Evolutionary conservation across 1,140 invertebrate species (phyloP).

Genomic region (Pteromalus puparum): DNA sequence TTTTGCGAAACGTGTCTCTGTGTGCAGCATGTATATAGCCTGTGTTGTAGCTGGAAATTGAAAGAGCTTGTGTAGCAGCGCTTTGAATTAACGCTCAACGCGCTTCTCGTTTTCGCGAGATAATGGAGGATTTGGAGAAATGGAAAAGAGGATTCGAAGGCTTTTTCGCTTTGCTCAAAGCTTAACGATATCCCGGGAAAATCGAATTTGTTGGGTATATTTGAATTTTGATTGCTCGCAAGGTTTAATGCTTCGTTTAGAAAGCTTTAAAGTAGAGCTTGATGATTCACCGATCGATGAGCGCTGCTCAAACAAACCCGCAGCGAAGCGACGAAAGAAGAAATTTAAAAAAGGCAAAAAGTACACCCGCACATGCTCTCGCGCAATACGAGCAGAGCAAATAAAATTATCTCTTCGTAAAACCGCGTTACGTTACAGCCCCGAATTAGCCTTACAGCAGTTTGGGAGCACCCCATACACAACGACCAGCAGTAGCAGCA

Average conservation of each 20-base stretch:
- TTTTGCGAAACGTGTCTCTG: neutral
- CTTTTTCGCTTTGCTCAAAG: neutral
- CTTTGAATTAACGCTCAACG: slow-evolving; percentile 30
- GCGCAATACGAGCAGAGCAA: neutral
- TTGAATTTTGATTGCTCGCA: no score
- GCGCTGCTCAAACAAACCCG: no score
- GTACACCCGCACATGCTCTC: neutral
- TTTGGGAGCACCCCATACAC: neutral
- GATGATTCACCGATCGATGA: no score
- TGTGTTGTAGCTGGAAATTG: neutral
- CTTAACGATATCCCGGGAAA: neutral
- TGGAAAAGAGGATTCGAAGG: neutral
- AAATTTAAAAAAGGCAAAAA: neutral
- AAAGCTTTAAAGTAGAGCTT: neutral
- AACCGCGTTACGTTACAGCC: neutral
- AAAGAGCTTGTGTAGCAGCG: neutral
- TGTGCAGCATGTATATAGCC: neutral
- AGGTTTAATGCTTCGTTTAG: neutral
- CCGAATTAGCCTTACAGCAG: neutral
- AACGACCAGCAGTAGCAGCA: slow-evolving; percentile 1
- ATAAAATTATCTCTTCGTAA: slow-evolving; percentile 9
- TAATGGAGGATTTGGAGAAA: no score
- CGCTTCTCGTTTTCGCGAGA: neutral
- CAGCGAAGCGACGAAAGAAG: neutral
- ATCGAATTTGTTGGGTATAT: no score